Evolutionary conservation across 2,888 invertebrate genomes (phyloP).

Genomic region (Perdita meconis): DNA sequence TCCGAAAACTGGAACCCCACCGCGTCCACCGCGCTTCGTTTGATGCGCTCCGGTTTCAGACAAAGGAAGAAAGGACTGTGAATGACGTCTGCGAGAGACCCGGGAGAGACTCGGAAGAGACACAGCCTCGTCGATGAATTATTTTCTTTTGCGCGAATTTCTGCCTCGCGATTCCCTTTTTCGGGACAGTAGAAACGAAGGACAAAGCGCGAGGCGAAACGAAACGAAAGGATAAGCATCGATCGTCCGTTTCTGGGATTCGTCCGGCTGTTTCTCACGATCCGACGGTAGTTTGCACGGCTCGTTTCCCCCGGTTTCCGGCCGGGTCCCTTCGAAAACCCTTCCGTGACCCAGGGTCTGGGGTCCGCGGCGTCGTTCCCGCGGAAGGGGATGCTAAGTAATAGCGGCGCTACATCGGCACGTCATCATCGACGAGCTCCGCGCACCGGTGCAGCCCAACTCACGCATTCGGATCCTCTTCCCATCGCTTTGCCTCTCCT

Average conservation of each 20-base stretch:
- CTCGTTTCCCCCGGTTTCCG: slow-evolving; percentile 32
- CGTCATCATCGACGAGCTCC: slow-evolving; percentile 70
- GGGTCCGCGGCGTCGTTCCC: slow-evolving; percentile 14
- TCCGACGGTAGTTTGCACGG: slow-evolving; percentile 11
- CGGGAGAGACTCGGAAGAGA: too few relatives aligned
- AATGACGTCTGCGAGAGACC: too few relatives aligned
- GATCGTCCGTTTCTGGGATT: not conserved
- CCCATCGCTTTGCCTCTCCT: not conserved
- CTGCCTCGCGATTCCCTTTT: too few relatives aligned
- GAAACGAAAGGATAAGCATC: not conserved
- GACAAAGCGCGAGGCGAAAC: not conserved
- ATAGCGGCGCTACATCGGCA: slow-evolving; percentile 73
- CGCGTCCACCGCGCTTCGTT: too few relatives aligned
- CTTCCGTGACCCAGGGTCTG: slow-evolving; percentile 55
- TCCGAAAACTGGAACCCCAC: too few relatives aligned
- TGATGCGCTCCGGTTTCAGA: too few relatives aligned
- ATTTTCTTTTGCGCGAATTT: too few relatives aligned
- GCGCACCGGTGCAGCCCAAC: slow-evolving; percentile 64
- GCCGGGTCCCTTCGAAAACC: slow-evolving; percentile 37
- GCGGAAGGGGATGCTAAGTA: slow-evolving; percentile 69
- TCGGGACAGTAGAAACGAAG: too few relatives aligned
- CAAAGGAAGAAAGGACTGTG: too few relatives aligned
- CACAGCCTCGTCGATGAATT: too few relatives aligned
- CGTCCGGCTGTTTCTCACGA: slow-evolving; percentile 48
- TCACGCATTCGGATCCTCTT: slow-evolving; percentile 54